Conservation (phyloP, 2,113 vertebrate genomes). For the Dromaius novaehollandiae region DNA sequence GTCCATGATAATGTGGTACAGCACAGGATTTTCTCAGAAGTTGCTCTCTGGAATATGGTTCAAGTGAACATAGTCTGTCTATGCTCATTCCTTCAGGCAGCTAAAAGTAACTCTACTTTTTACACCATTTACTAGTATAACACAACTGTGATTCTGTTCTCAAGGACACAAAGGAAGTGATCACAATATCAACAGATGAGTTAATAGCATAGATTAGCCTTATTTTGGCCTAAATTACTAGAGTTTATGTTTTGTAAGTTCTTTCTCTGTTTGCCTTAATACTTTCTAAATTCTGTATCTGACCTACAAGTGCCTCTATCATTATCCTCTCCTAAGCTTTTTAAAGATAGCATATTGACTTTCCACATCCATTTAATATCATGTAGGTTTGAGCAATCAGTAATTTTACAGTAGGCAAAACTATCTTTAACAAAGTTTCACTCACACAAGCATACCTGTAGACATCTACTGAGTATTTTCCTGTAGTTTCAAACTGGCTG, state of each 20-base stretch:
- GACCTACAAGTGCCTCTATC: not conserved
- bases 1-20: fast-evolving
- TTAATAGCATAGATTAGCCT: not conserved
- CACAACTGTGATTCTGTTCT: not conserved
- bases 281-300: not conserved
- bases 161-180: not conserved
- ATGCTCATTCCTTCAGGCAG: not conserved
- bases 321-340: not conserved
- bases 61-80: not conserved
- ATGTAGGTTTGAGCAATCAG: not conserved
- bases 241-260: not conserved
- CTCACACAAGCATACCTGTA: not conserved
- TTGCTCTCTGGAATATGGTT: not conserved
- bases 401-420: not conserved
- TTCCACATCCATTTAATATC: not conserved
- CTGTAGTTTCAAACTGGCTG: not conserved
- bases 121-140: not conserved
- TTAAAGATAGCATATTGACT: not conserved
- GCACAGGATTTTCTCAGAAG: not conserved
- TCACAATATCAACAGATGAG: not conserved
- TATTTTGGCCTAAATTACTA: not conserved
- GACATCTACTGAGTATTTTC: not conserved
- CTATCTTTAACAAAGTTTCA: not conserved
- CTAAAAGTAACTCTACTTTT: not conserved
- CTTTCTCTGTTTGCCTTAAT: not conserved